Evolutionary conservation across 2,797 vertebrate species (phyloP).

Genomic region (Arctocebus calabarensis): DNA sequence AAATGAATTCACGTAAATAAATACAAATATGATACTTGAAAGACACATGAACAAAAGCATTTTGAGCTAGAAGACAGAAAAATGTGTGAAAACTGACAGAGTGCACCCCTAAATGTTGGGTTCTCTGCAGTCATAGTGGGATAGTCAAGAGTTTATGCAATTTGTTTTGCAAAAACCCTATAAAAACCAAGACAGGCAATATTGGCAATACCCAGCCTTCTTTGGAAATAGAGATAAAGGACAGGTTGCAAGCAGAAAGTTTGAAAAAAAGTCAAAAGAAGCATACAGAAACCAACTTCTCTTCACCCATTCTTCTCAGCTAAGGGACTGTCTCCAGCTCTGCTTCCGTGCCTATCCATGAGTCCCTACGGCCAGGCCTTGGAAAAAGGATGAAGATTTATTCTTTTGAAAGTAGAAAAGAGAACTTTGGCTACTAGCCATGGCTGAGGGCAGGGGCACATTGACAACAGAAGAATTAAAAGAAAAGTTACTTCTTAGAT

Average conservation of each 20-base stretch:
- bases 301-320: background rate
- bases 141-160: background rate
- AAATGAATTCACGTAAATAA: background rate
- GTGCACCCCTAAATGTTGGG: background rate
- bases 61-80: background rate
- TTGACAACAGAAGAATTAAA: background rate
- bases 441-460: accelerated
- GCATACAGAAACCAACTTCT: too few relatives aligned
- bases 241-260: background rate
- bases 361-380: background rate
- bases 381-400: background rate
- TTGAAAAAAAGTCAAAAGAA: background rate
- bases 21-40: background rate
- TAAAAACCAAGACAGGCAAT: background rate
- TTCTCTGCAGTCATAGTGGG: background rate
- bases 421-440: background rate
- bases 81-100: background rate
- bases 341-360: accelerated
- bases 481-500: background rate
- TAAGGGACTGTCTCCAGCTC: background rate
- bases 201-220: background rate
- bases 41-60: background rate
- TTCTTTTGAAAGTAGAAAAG: background rate
- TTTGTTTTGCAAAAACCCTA: background rate
- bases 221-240: background rate